Percentiles rank a stretch among this genome's conserved stretches.
Evolutionary conservation across 2,888 invertebrate species (phyloP).

Genomic region (Nomada hirtipes): DNA sequence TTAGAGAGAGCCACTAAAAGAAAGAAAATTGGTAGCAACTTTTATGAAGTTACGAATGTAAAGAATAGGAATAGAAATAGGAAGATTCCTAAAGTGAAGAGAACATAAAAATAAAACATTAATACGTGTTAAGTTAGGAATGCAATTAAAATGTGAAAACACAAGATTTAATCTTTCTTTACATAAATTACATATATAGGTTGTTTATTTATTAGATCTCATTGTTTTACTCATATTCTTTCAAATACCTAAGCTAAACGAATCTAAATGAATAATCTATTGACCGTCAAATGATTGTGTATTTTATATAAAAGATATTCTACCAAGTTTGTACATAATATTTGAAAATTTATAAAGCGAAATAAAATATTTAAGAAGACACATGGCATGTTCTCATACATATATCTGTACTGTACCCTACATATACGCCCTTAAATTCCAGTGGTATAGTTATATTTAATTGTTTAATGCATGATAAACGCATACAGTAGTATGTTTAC

Average conservation of each 20-base stretch:
- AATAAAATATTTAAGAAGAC: not conserved
- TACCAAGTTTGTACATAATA: not conserved
- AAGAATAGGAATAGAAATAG: conserved; percentile 93
- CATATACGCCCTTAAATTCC: no score
- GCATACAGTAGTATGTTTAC: no score
- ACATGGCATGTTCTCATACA: no score
- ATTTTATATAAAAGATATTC: not conserved
- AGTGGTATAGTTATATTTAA: not conserved
- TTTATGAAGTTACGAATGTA: conserved; percentile 95
- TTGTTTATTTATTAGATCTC: not conserved
- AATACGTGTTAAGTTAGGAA: conserved; percentile 2
- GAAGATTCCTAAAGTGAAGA: conserved; percentile 83
- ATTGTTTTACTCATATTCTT: not conserved
- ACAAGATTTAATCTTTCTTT: not conserved
- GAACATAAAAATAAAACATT: conserved; percentile 38
- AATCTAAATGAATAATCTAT: not conserved
- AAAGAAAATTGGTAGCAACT: conserved; percentile 94
- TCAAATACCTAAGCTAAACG: not conserved
- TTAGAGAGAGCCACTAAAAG: conserved; percentile 90
- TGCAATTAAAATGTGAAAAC: not conserved
- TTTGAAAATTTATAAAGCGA: not conserved
- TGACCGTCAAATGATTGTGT: not conserved
- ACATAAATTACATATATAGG: not conserved
- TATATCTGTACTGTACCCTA: no score
- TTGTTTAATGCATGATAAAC: not conserved